Evolutionary conservation across 2,797 vertebrate genomes (phyloP).

Genomic region (Rhinoraja longicauda): DNA sequence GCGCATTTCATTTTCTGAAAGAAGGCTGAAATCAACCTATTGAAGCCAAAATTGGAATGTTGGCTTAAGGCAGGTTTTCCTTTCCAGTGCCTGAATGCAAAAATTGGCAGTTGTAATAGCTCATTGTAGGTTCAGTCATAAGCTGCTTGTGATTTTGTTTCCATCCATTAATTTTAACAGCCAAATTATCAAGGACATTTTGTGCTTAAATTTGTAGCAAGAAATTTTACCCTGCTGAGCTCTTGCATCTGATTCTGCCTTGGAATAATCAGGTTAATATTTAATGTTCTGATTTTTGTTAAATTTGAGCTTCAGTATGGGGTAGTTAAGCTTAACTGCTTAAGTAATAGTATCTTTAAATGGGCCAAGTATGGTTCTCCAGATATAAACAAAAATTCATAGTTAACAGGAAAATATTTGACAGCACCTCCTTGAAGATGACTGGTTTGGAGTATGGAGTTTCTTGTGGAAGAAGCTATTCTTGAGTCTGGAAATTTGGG

Average conservation of each 20-base stretch:
- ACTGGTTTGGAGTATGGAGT: no score
- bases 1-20: neutral
- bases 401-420: neutral
- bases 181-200: neutral
- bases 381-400: neutral
- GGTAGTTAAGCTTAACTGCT: neutral
- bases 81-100: neutral
- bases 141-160: neutral
- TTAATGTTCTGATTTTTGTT: neutral
- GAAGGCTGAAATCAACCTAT: neutral
- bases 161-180: neutral
- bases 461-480: no score
- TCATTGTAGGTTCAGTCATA: neutral
- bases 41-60: neutral
- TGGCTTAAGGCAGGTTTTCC: neutral
- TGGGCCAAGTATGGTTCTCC: neutral
- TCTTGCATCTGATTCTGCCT: neutral
- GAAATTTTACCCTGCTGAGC: neutral
- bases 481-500: no score
- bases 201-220: neutral
- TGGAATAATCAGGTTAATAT: neutral
- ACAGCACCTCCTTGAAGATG: no score
- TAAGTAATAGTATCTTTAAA: neutral
- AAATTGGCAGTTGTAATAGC: neutral
- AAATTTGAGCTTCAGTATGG: neutral